These are phyloP conservation scores for Suillia variegata DNA, from an alignment of 2,888 invertebrate species.

Conservation along the genomic window DNA sequence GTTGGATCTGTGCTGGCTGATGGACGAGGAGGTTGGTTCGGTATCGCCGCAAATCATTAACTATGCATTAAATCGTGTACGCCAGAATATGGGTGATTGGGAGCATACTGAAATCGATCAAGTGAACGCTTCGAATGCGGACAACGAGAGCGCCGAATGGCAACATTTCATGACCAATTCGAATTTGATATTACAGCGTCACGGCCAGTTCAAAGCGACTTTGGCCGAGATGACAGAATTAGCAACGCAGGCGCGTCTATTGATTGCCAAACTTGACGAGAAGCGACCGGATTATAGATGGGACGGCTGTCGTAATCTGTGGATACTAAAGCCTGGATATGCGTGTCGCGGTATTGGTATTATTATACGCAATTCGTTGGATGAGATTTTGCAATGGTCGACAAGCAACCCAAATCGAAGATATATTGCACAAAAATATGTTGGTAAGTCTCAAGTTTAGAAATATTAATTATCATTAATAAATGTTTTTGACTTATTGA, in stretches of 20 bases:
- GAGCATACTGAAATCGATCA: constrained; percentile 42
- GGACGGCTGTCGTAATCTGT: constrained; percentile 83
- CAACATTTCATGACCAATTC: constrained; percentile 43
- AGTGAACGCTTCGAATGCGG: constrained; percentile 26
- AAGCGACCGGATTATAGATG: constrained; percentile 70
- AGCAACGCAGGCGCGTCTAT: constrained; percentile 62
- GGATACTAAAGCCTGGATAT: constrained; percentile 88
- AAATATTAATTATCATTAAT: neutral
- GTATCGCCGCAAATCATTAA: constrained; percentile 47
- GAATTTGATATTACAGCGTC: constrained; percentile 52
- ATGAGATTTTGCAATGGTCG: constrained; percentile 71
- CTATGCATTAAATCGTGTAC: constrained; percentile 41
- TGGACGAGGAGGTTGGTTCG: constrained; percentile 64
- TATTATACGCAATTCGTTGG: constrained; percentile 75
- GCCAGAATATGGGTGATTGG: constrained; percentile 39
- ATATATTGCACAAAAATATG: constrained; percentile 89
- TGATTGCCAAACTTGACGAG: constrained; percentile 66
- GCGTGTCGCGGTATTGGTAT: constrained; percentile 85
- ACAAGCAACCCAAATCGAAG: constrained; percentile 66
- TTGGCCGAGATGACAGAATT: constrained; percentile 38
- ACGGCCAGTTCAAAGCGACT: constrained; percentile 40
- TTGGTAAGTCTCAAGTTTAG: constrained; percentile 66
- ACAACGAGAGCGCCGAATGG: constrained; percentile 37
- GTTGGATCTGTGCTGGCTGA: constrained; percentile 33
- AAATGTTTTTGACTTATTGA: no score